These are phyloP conservation scores for Apamea epomidion DNA, from an alignment of 2,888 invertebrate genomes.

Conservation along the genomic window DNA sequence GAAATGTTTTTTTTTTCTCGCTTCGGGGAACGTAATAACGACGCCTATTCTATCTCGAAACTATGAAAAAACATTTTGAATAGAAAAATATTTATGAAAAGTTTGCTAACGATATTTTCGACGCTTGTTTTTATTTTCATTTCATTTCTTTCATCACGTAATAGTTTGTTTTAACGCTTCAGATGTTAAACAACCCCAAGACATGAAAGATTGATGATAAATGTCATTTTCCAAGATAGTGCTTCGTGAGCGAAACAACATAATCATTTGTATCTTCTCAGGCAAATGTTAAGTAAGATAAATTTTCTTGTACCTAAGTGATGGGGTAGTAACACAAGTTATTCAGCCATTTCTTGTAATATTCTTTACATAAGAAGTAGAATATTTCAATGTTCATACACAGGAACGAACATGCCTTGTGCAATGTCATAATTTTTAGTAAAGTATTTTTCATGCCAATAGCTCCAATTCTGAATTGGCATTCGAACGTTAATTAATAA, in stretches of 20 bases:
- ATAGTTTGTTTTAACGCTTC: conserved; percentile 26
- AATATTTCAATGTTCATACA: neutral
- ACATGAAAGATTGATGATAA: conserved; percentile 40
- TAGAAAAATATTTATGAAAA: conserved; percentile 25
- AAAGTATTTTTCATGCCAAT: neutral
- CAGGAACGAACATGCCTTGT: neutral
- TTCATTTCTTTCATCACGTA: conserved; percentile 3
- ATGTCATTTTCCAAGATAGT: conserved; percentile 32
- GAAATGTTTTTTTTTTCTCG: conserved; percentile 14
- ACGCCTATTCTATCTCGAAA: conserved; percentile 23
- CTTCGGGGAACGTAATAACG: conserved; percentile 28
- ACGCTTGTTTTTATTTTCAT: conserved; percentile 21
- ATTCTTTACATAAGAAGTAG: neutral
- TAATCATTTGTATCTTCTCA: neutral
- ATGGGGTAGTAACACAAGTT: neutral
- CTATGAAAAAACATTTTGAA: conserved; percentile 12
- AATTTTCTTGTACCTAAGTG: conserved; percentile 14
- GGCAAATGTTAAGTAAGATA: conserved; percentile 25
- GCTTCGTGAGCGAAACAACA: conserved; percentile 8
- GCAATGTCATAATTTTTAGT: neutral
- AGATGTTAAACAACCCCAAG: neutral
- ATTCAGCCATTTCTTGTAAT: neutral
- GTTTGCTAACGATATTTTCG: conserved; percentile 6
- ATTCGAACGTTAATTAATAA: neutral
- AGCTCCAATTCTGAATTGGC: neutral